Evolutionary conservation across 2,113 vertebrate genomes (phyloP).

Genomic region (Atrichornis clamosus): DNA sequence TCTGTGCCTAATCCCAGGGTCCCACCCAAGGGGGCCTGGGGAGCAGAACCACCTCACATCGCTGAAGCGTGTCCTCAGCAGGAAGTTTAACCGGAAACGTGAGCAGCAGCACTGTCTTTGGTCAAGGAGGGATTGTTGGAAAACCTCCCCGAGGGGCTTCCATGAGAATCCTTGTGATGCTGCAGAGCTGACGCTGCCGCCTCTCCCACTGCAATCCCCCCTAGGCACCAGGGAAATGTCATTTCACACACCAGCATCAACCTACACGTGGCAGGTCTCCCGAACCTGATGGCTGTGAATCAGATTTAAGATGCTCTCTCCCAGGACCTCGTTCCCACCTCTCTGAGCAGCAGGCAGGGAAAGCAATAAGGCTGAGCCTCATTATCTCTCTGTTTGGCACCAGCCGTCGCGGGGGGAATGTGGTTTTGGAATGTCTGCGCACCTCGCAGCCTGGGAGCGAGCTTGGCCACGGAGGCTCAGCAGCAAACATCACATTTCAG

Average conservation of each 20-base stretch:
- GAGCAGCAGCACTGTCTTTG: not conserved
- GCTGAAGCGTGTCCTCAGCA: not conserved
- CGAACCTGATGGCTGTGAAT: not conserved
- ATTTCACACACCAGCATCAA: rapidly evolving
- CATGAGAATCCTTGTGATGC: not conserved
- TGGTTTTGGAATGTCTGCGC: not conserved
- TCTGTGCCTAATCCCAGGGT: not conserved
- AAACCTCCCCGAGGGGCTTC: not conserved
- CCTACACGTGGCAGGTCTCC: not conserved
- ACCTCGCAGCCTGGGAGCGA: rapidly evolving
- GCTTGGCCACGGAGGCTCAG: not conserved
- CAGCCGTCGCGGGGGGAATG: rapidly evolving
- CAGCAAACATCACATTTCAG: not conserved
- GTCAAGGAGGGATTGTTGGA: not conserved
- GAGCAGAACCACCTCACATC: rapidly evolving
- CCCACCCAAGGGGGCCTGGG: not conserved
- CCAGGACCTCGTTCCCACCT: not conserved
- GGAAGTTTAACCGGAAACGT: rapidly evolving
- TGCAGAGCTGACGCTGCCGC: not conserved
- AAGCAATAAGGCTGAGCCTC: not conserved
- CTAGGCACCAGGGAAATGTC: rapidly evolving
- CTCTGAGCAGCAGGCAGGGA: not conserved
- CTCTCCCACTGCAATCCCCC: rapidly evolving
- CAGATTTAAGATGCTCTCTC: not conserved
- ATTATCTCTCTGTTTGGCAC: not conserved